These are phyloP conservation scores for Mormyrops attenuatus DNA, from an alignment of 2,797 vertebrate species.

Conservation along the genomic window DNA sequence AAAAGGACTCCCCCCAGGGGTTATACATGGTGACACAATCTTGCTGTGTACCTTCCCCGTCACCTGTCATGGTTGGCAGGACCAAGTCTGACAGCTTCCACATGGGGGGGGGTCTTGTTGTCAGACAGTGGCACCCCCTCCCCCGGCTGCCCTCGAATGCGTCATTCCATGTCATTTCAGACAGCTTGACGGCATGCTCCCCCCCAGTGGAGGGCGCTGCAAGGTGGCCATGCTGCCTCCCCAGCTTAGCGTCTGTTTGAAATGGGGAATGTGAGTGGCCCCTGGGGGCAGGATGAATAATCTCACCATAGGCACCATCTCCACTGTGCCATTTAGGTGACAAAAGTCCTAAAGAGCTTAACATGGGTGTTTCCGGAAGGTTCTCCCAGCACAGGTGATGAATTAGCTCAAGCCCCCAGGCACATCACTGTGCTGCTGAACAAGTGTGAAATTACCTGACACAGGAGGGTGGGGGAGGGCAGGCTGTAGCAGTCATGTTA, in stretches of 20 bases:
- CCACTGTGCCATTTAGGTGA: slow-evolving; percentile 43
- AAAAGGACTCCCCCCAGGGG: slow-evolving; percentile 48
- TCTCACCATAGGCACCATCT: slow-evolving; percentile 40
- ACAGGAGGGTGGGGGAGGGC: not conserved
- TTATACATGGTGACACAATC: slow-evolving; percentile 79
- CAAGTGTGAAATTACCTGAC: slow-evolving; percentile 18
- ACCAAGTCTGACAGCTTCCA: slow-evolving; percentile 66
- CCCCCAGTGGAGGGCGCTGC: slow-evolving; percentile 39
- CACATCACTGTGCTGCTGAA: not conserved
- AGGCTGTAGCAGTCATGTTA: not conserved
- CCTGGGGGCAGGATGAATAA: slow-evolving; percentile 39
- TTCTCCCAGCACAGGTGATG: slow-evolving; percentile 14
- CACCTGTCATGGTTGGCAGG: slow-evolving; percentile 74
- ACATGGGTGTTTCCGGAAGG: slow-evolving; percentile 54
- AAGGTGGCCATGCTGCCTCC: slow-evolving; percentile 51
- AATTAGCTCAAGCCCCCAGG: not conserved
- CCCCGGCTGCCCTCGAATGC: not conserved
- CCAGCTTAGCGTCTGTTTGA: slow-evolving; percentile 48
- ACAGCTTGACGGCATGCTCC: slow-evolving; percentile 33
- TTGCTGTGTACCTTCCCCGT: slow-evolving; percentile 73
- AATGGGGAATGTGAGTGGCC: not conserved
- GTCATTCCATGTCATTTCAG: slow-evolving; percentile 12
- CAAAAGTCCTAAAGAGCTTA: slow-evolving; percentile 50
- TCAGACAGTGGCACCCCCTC: not conserved
- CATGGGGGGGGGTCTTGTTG: slow-evolving; percentile 41